These are phyloP conservation scores for Didymodactylos carnosus DNA, from an alignment of 2,888 invertebrate genomes.

Conservation along the genomic window DNA sequence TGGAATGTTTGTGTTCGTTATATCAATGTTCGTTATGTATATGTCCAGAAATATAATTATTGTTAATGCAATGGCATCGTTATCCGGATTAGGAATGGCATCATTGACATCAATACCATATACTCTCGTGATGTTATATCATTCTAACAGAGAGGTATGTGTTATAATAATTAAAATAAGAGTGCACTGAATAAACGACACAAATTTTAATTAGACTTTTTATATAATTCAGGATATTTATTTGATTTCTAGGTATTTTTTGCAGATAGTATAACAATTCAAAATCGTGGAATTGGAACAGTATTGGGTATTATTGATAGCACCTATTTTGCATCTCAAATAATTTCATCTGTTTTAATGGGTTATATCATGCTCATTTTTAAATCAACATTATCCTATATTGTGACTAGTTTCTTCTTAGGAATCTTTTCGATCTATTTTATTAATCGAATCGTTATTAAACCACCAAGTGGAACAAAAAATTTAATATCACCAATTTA, in stretches of 20 bases:
- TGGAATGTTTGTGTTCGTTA: conserved; percentile 21
- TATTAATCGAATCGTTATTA: conserved; percentile 10
- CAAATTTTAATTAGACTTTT: neutral
- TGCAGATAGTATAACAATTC: neutral
- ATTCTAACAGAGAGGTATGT: neutral
- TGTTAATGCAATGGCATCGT: conserved; percentile 18
- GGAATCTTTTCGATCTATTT: conserved; percentile 27
- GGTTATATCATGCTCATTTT: conserved; percentile 36
- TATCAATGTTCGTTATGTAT: conserved; percentile 22
- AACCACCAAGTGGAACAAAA: too few species aligned
- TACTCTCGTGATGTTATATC: neutral
- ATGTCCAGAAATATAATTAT: conserved; percentile 18
- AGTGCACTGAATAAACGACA: too few species aligned
- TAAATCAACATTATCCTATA: conserved; percentile 33
- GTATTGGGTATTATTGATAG: conserved; percentile 27
- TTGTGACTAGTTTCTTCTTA: conserved; percentile 33
- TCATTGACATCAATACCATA: conserved; percentile 21
- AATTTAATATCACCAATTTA: too few species aligned
- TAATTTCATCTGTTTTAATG: conserved; percentile 33
- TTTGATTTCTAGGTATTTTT: conserved; percentile 25
- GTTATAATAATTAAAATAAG: too few species aligned
- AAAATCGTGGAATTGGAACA: neutral
- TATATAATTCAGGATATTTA: too few species aligned
- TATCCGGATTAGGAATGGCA: conserved; percentile 17
- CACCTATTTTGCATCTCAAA: conserved; percentile 37